Base-by-base conservation (phyloP, 2,888 invertebrate genomes). In the Fissipunctia ypsillon region DNA sequence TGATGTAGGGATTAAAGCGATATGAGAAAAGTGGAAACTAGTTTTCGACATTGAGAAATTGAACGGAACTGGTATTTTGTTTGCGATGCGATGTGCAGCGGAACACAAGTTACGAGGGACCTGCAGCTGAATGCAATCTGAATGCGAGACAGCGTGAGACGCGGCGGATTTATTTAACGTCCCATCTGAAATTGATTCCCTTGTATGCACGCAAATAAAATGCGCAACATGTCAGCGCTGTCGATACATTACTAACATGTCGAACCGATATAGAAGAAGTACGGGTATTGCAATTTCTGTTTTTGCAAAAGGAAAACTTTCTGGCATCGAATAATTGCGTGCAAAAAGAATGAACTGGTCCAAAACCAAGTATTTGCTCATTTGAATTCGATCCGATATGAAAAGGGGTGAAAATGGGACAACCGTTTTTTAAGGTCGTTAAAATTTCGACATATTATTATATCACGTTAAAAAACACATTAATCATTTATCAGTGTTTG, bases 91-190 rank as follows among this genome's bases (percentile, higher is more conserved):
- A 76, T 73, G 83, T 83, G 86, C 82, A 86, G 80, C 71, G 81
- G 76, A 73, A 88, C 87, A 89, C 89, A 89, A 90, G 87, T 92
- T 87, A 91, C 87, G 86, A 85, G 86, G 69, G 66, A 85, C 66
- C 90, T 91, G 90, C 89, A 87, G 84, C 84, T 84, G 89, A 91
- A 89, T 90, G 90, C 90, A 91, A 90, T 91, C 88, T 87, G 89
- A 88, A 86, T 84, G 88, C 87, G 83, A 85, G 85, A 83, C 85
- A 84, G 86, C 85, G 83, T 84, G 87, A 87, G 88, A 88, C 88
- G 88, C 84, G 85, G 75, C 73, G 85, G 88, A 92, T 92, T 91
- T 92, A 91, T 91, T 88, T 89, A 87, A 86, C 87, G 87, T 88
- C 80, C 86, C 87, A 84, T 81, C 83, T 87, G 85, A 86, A 90